Conservation (phyloP, 1,140 invertebrate species). For the Neodiprion virginianus region DNA sequence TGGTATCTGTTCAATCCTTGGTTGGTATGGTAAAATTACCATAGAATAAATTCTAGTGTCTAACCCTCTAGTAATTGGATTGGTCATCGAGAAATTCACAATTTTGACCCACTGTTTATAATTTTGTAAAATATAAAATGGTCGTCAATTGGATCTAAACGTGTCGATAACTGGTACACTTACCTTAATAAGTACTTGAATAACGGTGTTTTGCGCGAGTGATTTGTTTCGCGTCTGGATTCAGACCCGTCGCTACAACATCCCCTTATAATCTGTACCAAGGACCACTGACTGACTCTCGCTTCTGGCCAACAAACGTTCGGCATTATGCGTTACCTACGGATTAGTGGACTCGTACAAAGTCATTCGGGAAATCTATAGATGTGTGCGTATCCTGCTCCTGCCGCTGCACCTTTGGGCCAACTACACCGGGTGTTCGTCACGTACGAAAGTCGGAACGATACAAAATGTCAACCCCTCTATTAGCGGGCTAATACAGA, state of each 20-base stretch:
- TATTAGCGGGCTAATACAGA: slow-evolving; percentile 40
- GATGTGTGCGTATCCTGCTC: slow-evolving; percentile 11
- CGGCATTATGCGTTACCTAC: slow-evolving; percentile 48
- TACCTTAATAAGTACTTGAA: no score
- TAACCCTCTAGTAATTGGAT: no score
- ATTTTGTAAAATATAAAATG: no score
- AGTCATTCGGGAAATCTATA: slow-evolving; percentile 37
- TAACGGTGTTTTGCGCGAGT: no score
- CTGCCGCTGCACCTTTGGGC: slow-evolving; percentile 30
- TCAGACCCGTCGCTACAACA: slow-evolving; percentile 2
- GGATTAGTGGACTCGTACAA: slow-evolving; percentile 53
- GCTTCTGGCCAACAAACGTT: slow-evolving; percentile 38
- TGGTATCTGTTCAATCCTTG: no score
- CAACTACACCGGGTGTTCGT: slow-evolving; percentile 26
- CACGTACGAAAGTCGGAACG: slow-evolving; percentile 24
- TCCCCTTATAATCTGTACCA: neutral
- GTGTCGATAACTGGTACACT: no score
- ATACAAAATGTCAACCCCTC: slow-evolving; percentile 23
- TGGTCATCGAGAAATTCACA: no score
- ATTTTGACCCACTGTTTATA: no score
- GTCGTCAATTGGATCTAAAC: no score
- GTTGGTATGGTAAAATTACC: no score
- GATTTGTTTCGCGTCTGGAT: no score
- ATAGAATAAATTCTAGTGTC: no score
- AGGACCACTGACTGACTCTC: slow-evolving; percentile 26